A percentile compares a stretch with the other conserved stretches of the same genome.
These are phyloP conservation scores for Lepidochitona cinerea DNA, from an alignment of 2,888 invertebrate species.

Conservation along the genomic window DNA sequence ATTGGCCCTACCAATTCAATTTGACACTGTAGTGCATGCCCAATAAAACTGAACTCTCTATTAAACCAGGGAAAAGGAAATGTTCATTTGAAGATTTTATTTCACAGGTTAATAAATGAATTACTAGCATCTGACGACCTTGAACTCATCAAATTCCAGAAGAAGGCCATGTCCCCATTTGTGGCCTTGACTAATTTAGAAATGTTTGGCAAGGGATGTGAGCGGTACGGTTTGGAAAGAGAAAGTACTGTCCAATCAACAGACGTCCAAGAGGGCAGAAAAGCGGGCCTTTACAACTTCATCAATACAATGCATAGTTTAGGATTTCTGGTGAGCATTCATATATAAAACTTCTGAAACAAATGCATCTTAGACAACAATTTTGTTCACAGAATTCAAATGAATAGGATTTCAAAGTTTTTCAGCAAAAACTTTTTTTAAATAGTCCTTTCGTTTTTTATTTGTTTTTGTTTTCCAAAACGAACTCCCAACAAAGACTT, in stretches of 20 bases:
- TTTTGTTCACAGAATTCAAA: no score
- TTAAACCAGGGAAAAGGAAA: no score
- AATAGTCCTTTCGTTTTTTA: no score
- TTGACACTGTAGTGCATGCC: no score
- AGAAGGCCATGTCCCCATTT: conserved; percentile 63
- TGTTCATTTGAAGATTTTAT: background rate
- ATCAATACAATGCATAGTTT: conserved; percentile 62
- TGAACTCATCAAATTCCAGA: conserved; percentile 47
- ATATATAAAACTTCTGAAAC: no score
- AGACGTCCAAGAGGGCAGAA: conserved; percentile 64
- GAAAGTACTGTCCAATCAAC: conserved; percentile 56
- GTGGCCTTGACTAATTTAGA: conserved; percentile 67
- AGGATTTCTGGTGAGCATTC: conserved; percentile 57
- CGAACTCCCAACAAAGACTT: no score
- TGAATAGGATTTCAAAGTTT: no score
- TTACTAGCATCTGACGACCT: conserved; percentile 55
- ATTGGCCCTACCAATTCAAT: no score
- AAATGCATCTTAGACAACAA: no score
- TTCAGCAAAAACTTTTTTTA: no score
- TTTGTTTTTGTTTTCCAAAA: no score
- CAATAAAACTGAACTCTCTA: no score
- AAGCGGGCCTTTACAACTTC: conserved; percentile 65
- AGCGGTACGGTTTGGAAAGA: conserved; percentile 53
- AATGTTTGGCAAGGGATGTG: conserved; percentile 58
- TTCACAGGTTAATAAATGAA: conserved; percentile 60